Conservation (phyloP, 2,113 vertebrate genomes). For the Seriola quinqueradiata region DNA sequence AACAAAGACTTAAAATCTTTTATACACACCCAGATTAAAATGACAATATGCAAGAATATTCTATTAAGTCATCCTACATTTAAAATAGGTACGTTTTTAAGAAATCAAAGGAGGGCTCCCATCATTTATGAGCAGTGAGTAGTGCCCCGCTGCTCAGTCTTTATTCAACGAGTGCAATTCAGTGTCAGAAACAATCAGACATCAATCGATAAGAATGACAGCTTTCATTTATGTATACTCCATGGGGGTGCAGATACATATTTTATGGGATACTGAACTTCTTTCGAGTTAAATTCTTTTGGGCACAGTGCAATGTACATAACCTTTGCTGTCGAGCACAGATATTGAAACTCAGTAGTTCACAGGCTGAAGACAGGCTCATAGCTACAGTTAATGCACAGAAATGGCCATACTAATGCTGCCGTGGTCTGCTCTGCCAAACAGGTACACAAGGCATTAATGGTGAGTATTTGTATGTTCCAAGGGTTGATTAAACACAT, state of each 20-base stretch:
- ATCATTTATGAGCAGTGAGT: conserved; percentile 51
- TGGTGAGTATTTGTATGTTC: conserved; percentile 40
- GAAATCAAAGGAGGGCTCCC: neutral
- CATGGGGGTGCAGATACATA: conserved; percentile 5
- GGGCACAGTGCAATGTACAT: conserved; percentile 9
- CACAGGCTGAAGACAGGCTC: conserved; percentile 21
- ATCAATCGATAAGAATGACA: conserved; percentile 67
- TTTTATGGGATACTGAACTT: conserved; percentile 6
- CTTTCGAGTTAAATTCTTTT: conserved; percentile 1
- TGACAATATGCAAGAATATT: neutral
- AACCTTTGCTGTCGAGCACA: conserved; percentile 9
- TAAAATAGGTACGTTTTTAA: neutral
- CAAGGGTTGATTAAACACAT: neutral
- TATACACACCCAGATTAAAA: conserved; percentile 6
- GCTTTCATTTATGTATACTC: conserved; percentile 54
- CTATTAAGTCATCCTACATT: neutral
- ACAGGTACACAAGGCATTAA: conserved; percentile 54
- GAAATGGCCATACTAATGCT: conserved; percentile 2
- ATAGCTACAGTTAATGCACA: conserved; percentile 34
- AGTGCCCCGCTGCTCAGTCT: conserved; percentile 39
- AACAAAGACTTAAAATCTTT: conserved; percentile 10
- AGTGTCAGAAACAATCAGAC: conserved; percentile 72
- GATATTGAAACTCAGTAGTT: conserved; percentile 49
- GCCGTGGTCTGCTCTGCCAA: conserved; percentile 23
- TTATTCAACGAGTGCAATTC: conserved; percentile 79